These are phyloP conservation scores for Tetranychus cinnabarinus DNA, from an alignment of 1,140 invertebrate genomes.

Conservation along the genomic window DNA sequence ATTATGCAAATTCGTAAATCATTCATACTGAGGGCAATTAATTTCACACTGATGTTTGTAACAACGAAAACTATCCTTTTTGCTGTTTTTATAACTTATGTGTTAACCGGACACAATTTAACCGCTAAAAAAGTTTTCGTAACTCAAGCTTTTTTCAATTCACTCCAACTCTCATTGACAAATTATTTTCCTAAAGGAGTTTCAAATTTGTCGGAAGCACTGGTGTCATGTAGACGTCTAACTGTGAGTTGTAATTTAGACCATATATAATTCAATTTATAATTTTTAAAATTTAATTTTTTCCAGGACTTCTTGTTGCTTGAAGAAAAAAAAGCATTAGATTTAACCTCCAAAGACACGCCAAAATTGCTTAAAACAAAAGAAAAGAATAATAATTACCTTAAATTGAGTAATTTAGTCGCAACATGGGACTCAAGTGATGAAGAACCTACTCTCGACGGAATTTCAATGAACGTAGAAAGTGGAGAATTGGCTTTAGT, in stretches of 20 bases:
- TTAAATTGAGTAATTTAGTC: too few species aligned
- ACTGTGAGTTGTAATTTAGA: neutral
- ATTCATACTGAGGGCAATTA: constrained; percentile 40
- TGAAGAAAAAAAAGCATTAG: neutral
- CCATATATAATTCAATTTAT: too few species aligned
- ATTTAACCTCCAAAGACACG: neutral
- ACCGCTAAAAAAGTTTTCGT: constrained; percentile 47
- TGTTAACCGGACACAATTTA: constrained; percentile 30
- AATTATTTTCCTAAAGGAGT: constrained; percentile 1
- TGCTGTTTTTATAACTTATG: constrained; percentile 41
- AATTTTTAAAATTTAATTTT: neutral
- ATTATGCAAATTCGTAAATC: constrained; percentile 39
- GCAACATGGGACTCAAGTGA: neutral
- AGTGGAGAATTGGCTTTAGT: constrained; percentile 33
- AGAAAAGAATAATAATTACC: too few species aligned
- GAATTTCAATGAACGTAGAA: constrained; percentile 8
- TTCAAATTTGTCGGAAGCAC: neutral
- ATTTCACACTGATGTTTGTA: constrained; percentile 22
- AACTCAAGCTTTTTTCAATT: constrained; percentile 41
- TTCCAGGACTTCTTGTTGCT: neutral
- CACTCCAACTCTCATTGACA: constrained; percentile 29
- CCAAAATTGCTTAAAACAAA: too few species aligned
- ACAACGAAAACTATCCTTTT: constrained; percentile 42
- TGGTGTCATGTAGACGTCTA: constrained; percentile 1
- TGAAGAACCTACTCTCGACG: constrained; percentile 7